Conservation (phyloP, 2,797 vertebrate genomes). For the Lophotriccus pileatus region DNA sequence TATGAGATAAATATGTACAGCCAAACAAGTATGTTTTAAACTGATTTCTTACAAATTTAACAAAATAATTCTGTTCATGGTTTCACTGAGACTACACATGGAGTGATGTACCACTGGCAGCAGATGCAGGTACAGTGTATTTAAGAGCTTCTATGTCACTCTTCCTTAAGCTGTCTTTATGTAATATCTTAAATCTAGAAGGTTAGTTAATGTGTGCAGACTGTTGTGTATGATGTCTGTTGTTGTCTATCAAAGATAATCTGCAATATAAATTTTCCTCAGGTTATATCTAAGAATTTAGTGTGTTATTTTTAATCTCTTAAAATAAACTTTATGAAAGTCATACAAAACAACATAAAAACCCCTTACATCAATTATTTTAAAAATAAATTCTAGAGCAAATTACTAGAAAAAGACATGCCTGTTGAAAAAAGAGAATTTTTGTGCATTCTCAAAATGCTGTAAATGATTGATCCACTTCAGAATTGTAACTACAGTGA, state of each 20-base stretch:
- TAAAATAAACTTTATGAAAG: background rate
- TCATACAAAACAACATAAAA: background rate
- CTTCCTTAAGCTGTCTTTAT: background rate
- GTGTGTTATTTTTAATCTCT: background rate
- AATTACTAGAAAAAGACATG: background rate
- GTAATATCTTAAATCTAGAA: background rate
- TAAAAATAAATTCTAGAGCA: background rate
- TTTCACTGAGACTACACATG: background rate
- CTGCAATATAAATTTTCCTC: background rate
- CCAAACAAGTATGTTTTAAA: background rate
- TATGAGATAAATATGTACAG: background rate
- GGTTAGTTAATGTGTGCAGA: background rate
- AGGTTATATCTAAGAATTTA: background rate
- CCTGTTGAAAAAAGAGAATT: rapidly evolving
- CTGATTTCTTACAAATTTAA: background rate
- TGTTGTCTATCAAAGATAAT: background rate
- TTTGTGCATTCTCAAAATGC: background rate
- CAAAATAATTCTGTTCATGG: background rate
- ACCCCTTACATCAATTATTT: background rate
- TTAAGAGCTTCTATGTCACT: background rate
- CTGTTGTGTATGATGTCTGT: background rate
- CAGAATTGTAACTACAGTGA: background rate
- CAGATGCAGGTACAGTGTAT: background rate
- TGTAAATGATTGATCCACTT: background rate
- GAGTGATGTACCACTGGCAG: background rate